phyloP scores from a whole-genome alignment of 2,797 vertebrate genomes.

The Alfaro cultratus region DNA sequence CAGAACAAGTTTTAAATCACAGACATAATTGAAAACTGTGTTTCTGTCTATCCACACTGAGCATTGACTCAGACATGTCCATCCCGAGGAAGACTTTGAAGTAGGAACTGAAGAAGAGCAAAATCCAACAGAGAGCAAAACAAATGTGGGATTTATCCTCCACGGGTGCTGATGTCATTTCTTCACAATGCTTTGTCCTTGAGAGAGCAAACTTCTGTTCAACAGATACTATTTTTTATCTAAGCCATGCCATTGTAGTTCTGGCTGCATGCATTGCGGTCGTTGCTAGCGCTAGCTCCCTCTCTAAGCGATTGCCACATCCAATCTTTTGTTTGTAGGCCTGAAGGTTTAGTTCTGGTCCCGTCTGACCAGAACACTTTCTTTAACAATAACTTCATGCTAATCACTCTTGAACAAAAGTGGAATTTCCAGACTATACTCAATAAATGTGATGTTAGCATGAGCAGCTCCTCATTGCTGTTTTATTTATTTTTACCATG shows the following conservation, averaged over 20 bases:
- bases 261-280: not conserved
- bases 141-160: constrained; percentile 59
- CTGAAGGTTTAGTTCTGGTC: not conserved
- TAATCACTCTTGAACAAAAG: not conserved
- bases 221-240: not conserved
- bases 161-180: constrained; percentile 46
- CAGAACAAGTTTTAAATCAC: constrained; percentile 7
- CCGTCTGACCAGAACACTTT: not conserved
- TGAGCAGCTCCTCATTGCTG: not conserved
- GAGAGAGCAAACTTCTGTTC: constrained; percentile 29
- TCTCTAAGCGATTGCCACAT: not conserved
- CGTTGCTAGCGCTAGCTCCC: not conserved
- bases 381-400: not conserved
- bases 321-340: not conserved
- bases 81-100: constrained; percentile 53
- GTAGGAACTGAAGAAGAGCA: constrained; percentile 50
- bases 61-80: constrained; percentile 21
- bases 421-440: not conserved
- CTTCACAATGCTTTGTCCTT: constrained; percentile 56
- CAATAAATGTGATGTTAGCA: not conserved
- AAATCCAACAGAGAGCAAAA: constrained; percentile 49
- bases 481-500: no score
- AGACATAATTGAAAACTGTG: constrained; percentile 30
- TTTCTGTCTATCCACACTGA: constrained; percentile 30
- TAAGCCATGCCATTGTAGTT: not conserved